Percentiles rank a stretch among this genome's conserved stretches.
phyloP scores from a whole-genome alignment of 2,113 vertebrate genomes.

The Bucco capensis region DNA sequence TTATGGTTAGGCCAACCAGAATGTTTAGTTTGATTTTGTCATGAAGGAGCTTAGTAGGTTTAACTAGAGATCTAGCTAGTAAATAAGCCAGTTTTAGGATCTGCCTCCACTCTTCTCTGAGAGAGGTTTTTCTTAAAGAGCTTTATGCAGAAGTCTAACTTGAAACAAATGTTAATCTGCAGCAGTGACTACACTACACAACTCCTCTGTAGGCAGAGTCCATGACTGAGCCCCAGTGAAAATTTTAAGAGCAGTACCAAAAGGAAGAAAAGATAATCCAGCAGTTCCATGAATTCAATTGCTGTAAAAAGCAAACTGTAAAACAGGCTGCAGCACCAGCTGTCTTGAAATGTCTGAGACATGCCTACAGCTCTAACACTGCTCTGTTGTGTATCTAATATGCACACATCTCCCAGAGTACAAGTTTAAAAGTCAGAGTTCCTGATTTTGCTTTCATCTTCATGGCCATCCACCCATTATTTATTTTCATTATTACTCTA shows the following conservation, averaged over 20 bases:
- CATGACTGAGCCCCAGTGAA: not conserved
- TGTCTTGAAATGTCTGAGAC: not conserved
- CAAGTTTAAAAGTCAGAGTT: not conserved
- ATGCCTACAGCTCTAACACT: not conserved
- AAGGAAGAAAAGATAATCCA: not conserved
- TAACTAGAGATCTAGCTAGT: not conserved
- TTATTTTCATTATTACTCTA: fast-evolving
- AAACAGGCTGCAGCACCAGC: not conserved
- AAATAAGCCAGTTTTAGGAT: not conserved
- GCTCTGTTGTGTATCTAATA: not conserved
- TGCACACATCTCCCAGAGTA: fast-evolving
- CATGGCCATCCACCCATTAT: fast-evolving
- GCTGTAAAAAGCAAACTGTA: not conserved
- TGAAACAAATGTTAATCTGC: not conserved
- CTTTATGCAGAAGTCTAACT: not conserved
- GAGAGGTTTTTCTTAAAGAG: not conserved
- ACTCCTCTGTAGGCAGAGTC: not conserved
- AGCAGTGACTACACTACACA: not conserved
- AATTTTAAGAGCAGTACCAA: not conserved
- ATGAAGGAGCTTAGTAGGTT: not conserved
- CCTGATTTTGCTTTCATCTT: not conserved
- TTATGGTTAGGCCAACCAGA: not conserved
- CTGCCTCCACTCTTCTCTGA: not conserved
- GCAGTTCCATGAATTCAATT: not conserved
- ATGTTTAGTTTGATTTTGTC: not conserved